Evolutionary conservation across 2,113 vertebrate species (phyloP), one percentile per base, ranked within the genome.

Genomic region (Neotoma lepida): DNA sequence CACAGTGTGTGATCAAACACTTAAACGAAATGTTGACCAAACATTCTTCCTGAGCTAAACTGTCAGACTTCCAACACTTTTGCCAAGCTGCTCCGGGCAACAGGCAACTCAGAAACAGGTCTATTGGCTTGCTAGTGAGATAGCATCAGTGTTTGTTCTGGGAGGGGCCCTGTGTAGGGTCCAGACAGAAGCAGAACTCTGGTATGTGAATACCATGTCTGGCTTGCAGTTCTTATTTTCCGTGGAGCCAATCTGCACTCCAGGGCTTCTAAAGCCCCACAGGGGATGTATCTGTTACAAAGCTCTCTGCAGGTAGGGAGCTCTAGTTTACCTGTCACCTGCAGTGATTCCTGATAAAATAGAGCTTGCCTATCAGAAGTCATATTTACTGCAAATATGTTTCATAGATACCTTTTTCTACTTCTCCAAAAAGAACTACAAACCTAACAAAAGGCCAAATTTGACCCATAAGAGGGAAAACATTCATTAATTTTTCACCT

Each of bases 391-490:
- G 0, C 30, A 56, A 82, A 39, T 26, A 54, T 30, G 22, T 0
- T 87, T 24, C 49, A 41, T 74, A 88, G 91, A 33, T 77, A 64
- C 4, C 17, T 86, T 90, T 88, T 61, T 41, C 58, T 71, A 24
- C 39, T 77, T 95, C 81, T 44, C 10, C 39, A 20, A 35, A 46
- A 74, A 94, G 26, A 41, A 17, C 15, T 49, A 49, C 20, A 70
- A 71, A 77, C 8, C 85, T 70, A 17, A 51, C 46, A n/a, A 84
- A 97, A 89, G 44, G 28, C 80, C 33, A 91, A 58, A 88, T 70
- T 71, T 94, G n/a, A 54, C 30, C 86, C 13, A 22, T 8, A 64
- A 49, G 35, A 51, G 15, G 30, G 22, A 84, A 95, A 6, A 3
- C 3, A 80, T 93, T 84, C 46, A 24, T 44, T 3, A 56, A 54